Base-by-base conservation (phyloP, 2,797 vertebrate species). In the Chelmon rostratus region DNA sequence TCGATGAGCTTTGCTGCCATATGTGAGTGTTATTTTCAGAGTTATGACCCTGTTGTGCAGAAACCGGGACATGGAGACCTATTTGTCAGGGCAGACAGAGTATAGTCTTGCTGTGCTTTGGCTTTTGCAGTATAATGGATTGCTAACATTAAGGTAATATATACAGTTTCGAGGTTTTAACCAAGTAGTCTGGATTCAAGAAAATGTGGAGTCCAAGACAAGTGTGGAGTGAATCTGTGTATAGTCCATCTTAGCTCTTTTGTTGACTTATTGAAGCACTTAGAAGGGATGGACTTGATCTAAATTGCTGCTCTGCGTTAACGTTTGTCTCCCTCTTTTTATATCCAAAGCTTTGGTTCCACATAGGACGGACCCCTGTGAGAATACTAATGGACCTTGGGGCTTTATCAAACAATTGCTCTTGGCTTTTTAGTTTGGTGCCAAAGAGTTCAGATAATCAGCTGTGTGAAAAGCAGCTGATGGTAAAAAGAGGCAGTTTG, bases 401-500 rank as follows among this genome's bases (percentile, higher is more conserved):
- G 76, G 73, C 87, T 81, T 77, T 80, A 80, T 92, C 80, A 83
- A 88, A 88, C 89, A 86, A 82, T 86, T 76, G 81, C 88, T 85
- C 79, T 81, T 71, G 70, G 73, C 79, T 83, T 90, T 71, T 82
- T 44, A 72, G 69, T 75, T 69, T 31, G 76, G 54, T 79, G 47
- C 81, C 78, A 67, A 4, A 53, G 84, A 89, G 89, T 90, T 92
- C 62, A 84, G 88, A 93, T 89, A 89, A 88, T 90, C 82, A 83
- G 73, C 76, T 56, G 78, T 63, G 85, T 87, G 86, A 89, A 91
- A 91, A 88, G 86, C 82, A 83, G 85, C 81, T 68, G 81, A 90
- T 87, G 71, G 78, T 85, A 76, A 87, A 88, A 62, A 86, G 75
- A 86, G 78, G 57, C 77, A 68, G 84, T 87, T 83, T 82, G 73